Conservation (phyloP, 1,140 invertebrate genomes). For the Arion vulgaris region DNA sequence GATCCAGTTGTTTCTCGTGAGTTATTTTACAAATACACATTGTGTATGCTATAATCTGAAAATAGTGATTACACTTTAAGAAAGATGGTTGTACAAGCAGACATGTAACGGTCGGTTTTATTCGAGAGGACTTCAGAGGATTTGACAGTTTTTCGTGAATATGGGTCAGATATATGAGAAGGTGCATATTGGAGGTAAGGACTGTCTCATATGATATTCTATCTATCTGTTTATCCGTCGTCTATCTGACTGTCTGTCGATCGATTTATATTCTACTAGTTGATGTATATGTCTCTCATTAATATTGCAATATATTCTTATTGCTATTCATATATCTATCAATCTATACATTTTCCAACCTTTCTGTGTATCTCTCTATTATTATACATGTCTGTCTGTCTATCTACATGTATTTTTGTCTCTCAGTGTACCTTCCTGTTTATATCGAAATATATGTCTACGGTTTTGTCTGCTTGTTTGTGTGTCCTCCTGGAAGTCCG, state of each 20-base stretch:
- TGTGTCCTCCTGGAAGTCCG: no score
- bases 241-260: neutral
- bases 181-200: constrained; percentile 49
- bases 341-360: neutral
- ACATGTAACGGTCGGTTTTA: neutral
- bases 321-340: neutral
- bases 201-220: neutral
- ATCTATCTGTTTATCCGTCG: neutral
- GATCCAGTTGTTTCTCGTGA: neutral
- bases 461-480: no score
- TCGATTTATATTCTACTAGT: neutral
- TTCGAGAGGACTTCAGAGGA: no score
- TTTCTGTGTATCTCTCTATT: neutral
- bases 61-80: neutral
- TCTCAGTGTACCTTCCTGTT: no score
- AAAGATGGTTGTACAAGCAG: neutral
- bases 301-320: neutral
- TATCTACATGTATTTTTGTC: no score
- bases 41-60: neutral
- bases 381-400: no score
- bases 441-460: no score
- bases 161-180: constrained; percentile 50
- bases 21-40: neutral
- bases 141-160: neutral
- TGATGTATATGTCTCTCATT: no score